Evolutionary conservation across 2,113 vertebrate species (phyloP).

Genomic region (Eira barbara): DNA sequence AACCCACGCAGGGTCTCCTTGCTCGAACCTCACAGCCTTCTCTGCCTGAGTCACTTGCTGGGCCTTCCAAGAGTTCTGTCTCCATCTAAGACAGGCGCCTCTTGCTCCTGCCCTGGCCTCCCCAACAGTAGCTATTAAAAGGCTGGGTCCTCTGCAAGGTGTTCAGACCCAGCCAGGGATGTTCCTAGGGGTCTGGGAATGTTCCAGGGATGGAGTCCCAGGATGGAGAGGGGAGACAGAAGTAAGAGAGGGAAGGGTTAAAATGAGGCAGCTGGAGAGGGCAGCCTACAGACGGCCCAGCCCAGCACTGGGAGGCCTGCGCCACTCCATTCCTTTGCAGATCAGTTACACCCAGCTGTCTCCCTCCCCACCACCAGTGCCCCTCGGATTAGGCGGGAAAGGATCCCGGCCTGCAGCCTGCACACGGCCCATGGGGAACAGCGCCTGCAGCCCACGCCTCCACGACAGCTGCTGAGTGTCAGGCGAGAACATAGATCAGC

Average conservation of each 20-base stretch:
- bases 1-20: not conserved
- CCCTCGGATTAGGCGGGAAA: constrained; percentile 77
- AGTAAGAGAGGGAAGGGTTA: constrained; percentile 75
- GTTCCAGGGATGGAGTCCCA: not conserved
- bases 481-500: constrained; percentile 75
- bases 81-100: not conserved
- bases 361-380: constrained; percentile 69
- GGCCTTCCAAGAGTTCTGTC: not conserved
- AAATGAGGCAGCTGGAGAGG: constrained; percentile 63
- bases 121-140: not conserved
- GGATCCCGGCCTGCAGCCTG: constrained; percentile 74
- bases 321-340: constrained; percentile 74
- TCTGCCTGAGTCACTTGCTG: not conserved
- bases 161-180: not conserved
- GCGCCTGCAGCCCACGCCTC: constrained; percentile 74
- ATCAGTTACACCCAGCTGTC: constrained; percentile 80
- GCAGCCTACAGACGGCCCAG: constrained; percentile 63
- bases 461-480: constrained; percentile 74
- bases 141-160: not conserved
- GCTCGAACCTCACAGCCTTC: not conserved
- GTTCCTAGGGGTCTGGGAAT: not conserved
- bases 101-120: not conserved
- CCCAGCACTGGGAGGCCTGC: constrained; percentile 64
- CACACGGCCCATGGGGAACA: constrained; percentile 73
- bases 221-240: not conserved